phyloP scores from a whole-genome alignment of 1,140 invertebrate species.

The Antheraea pernyi region DNA sequence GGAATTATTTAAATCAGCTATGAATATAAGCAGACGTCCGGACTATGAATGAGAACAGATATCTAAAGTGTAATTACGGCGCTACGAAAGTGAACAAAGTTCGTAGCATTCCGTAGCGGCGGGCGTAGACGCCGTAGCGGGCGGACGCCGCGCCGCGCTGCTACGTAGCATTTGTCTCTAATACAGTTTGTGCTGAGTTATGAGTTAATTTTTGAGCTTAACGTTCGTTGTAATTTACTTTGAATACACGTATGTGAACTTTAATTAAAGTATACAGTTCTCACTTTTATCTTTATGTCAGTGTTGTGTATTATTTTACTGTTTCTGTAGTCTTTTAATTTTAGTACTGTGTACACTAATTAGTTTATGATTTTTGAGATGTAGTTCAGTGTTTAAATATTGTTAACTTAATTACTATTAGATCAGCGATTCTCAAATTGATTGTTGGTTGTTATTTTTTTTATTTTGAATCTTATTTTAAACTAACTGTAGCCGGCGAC shows the following conservation, averaged over 20 bases:
- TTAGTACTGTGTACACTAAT: too few species aligned
- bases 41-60: constrained; percentile 5
- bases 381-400: too few species aligned
- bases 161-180: constrained; percentile 33
- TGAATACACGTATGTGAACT: constrained; percentile 2
- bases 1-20: constrained; percentile 3
- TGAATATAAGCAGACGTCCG: not conserved
- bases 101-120: constrained; percentile 27
- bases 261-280: not conserved
- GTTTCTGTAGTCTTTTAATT: too few species aligned
- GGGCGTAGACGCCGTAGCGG: constrained; percentile 17
- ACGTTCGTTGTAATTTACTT: constrained; percentile 17
- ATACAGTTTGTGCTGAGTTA: constrained; percentile 30
- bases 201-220: constrained; percentile 32
- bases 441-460: too few species aligned
- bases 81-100: constrained; percentile 31
- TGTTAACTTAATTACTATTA: too few species aligned
- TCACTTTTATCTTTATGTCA: not conserved
- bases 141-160: constrained; percentile 2
- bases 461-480: too few species aligned
- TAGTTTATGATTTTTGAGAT: too few species aligned
- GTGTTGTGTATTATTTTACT: too few species aligned
- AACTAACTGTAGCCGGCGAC: too few species aligned
- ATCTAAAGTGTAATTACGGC: constrained; percentile 26
- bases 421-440: too few species aligned